Percentiles rank a stretch among this genome's conserved stretches.
These are phyloP conservation scores for Euplagia quadripunctaria DNA, from an alignment of 2,888 invertebrate species.

Conservation along the genomic window DNA sequence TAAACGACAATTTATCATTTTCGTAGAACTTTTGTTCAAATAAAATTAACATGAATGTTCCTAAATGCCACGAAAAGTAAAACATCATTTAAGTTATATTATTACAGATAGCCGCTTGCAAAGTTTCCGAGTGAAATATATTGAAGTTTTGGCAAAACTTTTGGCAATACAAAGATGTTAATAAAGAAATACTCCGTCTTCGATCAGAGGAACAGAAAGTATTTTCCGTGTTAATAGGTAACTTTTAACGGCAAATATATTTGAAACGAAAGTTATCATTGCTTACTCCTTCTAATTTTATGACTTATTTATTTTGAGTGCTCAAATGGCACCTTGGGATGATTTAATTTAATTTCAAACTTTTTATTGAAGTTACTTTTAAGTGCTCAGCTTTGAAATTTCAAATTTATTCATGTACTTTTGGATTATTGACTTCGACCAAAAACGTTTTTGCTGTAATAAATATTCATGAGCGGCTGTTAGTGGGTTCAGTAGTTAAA, in stretches of 20 bases:
- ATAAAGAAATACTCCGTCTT: constrained; percentile 51
- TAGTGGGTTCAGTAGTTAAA: neutral
- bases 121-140: constrained; percentile 53
- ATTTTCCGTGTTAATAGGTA: constrained; percentile 51
- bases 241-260: constrained; percentile 55
- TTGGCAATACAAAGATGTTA: constrained; percentile 52
- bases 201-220: constrained; percentile 42
- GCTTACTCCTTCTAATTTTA: constrained; percentile 35
- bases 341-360: constrained; percentile 27
- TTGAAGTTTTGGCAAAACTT: constrained; percentile 51
- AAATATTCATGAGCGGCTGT: neutral
- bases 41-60: constrained; percentile 10
- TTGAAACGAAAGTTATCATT: constrained; percentile 39
- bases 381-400: neutral
- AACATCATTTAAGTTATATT: constrained; percentile 40
- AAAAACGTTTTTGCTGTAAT: neutral
- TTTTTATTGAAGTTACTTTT: constrained; percentile 13
- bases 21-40: neutral
- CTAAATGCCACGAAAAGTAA: constrained; percentile 31
- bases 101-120: constrained; percentile 38
- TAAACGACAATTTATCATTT: neutral
- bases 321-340: constrained; percentile 19
- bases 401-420: neutral
- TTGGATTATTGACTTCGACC: neutral
- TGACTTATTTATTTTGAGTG: constrained; percentile 31